These are phyloP conservation scores for Chloropsis cyanopogon DNA, from an alignment of 2,113 vertebrate species.

Conservation along the genomic window DNA sequence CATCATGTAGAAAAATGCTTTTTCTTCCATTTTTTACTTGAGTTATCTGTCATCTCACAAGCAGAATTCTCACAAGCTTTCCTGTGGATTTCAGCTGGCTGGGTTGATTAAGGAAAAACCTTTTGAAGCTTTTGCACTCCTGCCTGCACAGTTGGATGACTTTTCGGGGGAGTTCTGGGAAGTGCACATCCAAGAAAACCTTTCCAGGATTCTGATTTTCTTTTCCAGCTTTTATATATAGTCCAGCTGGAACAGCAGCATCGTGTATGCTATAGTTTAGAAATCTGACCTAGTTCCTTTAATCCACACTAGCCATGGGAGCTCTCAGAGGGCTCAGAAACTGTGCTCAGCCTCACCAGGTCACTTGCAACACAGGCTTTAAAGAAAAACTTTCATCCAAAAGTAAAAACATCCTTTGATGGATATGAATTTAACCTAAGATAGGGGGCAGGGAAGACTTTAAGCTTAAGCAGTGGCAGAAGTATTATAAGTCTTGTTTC, in stretches of 20 bases:
- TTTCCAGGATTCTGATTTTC: slow-evolving; percentile 55
- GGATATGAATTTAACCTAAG: slow-evolving; percentile 12
- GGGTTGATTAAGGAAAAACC: slow-evolving; percentile 31
- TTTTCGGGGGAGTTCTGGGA: slow-evolving; percentile 49
- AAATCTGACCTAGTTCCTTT: slow-evolving; percentile 59
- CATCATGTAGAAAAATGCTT: neutral
- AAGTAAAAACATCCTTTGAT: slow-evolving; percentile 23
- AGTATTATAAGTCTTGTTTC: neutral
- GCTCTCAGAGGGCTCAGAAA: slow-evolving; percentile 48
- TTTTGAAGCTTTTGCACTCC: slow-evolving; percentile 49
- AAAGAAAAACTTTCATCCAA: slow-evolving; percentile 16
- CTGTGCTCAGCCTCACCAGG: neutral
- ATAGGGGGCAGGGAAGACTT: neutral
- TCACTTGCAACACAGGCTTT: slow-evolving; percentile 27
- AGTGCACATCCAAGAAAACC: slow-evolving; percentile 36
- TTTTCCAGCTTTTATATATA: slow-evolving; percentile 51
- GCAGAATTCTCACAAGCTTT: slow-evolving; percentile 32
- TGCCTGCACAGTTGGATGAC: slow-evolving; percentile 52
- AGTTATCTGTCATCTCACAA: neutral
- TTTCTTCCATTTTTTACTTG: neutral
- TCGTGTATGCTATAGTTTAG: slow-evolving; percentile 9
- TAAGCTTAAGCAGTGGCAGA: neutral
- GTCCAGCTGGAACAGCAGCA: slow-evolving; percentile 61
- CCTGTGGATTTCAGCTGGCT: neutral
- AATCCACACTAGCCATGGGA: neutral